These are phyloP conservation scores for Hirtodrosophila trivittata DNA, from an alignment of 2,888 invertebrate species.

Conservation along the genomic window DNA sequence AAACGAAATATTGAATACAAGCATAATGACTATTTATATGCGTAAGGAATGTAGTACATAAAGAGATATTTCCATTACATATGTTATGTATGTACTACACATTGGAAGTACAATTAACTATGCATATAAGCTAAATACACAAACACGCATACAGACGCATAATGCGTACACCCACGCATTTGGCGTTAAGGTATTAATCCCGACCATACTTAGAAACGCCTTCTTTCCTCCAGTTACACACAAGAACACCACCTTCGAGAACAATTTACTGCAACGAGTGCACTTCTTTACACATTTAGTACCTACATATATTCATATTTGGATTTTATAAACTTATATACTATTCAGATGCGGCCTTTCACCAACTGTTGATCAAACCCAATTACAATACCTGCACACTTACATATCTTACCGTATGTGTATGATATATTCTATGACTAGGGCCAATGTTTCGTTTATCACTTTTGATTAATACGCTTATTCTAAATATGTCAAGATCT, in stretches of 20 bases:
- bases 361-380: constrained; percentile 56
- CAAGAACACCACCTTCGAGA: constrained; percentile 48
- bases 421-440: constrained; percentile 41
- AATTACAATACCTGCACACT: constrained; percentile 26
- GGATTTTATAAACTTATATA: constrained; percentile 19
- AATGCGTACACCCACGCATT: constrained; percentile 17
- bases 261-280: constrained; percentile 18
- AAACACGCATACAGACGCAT: constrained; percentile 1
- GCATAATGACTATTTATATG: too few relatives aligned
- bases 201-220: constrained; percentile 7
- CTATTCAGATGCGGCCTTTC: constrained; percentile 49
- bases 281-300: constrained; percentile 42
- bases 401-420: constrained; percentile 26
- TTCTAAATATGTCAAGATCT: constrained; percentile 51
- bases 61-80: too few relatives aligned
- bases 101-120: constrained; percentile 51
- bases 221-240: constrained; percentile 66
- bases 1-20: too few relatives aligned
- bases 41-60: too few relatives aligned
- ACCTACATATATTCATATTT: constrained; percentile 20
- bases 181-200: constrained; percentile 47
- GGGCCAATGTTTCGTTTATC: constrained; percentile 58
- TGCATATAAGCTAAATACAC: constrained; percentile 25
- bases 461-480: constrained; percentile 39
- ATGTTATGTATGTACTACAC: constrained; percentile 37